Percentiles rank a stretch among this genome's conserved stretches.
Conservation (phyloP, 2,888 invertebrate species). For the Apamea crenata region DNA sequence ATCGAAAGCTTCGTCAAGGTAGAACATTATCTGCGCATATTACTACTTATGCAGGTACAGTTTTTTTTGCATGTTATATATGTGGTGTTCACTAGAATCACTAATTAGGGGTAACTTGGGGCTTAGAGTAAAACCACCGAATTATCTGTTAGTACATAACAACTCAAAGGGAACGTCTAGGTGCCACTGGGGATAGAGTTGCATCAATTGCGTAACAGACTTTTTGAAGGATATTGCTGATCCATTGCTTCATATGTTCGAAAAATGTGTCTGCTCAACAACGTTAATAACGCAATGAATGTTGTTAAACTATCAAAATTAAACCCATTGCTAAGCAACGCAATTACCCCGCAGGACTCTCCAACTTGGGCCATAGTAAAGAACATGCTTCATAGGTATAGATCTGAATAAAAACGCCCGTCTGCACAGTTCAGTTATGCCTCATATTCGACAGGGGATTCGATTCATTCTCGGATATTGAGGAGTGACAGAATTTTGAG, state of each 20-base stretch:
- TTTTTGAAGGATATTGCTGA: no score
- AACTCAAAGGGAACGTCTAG: not conserved
- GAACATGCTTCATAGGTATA: not conserved
- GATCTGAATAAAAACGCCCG: constrained; percentile 16
- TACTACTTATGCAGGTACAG: not conserved
- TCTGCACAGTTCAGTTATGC: constrained; percentile 52
- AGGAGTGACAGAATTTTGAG: constrained; percentile 80
- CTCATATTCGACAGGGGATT: constrained; percentile 70
- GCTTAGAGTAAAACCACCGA: not conserved
- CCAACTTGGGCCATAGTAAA: not conserved
- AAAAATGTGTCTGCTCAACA: no score
- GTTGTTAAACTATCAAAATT: no score
- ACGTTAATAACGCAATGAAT: no score
- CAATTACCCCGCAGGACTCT: not conserved
- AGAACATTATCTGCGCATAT: not conserved
- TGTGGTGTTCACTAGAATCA: not conserved
- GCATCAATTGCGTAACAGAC: no score
- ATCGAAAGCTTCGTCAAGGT: not conserved
- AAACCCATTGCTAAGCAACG: no score
- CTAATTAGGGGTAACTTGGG: not conserved
- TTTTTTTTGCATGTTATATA: not conserved
- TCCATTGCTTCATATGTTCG: no score
- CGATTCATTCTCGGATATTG: constrained; percentile 83
- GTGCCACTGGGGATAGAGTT: no score
- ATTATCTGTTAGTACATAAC: not conserved